phyloP scores from a whole-genome alignment of 2,797 vertebrate genomes.

The Simalia tracyae region DNA sequence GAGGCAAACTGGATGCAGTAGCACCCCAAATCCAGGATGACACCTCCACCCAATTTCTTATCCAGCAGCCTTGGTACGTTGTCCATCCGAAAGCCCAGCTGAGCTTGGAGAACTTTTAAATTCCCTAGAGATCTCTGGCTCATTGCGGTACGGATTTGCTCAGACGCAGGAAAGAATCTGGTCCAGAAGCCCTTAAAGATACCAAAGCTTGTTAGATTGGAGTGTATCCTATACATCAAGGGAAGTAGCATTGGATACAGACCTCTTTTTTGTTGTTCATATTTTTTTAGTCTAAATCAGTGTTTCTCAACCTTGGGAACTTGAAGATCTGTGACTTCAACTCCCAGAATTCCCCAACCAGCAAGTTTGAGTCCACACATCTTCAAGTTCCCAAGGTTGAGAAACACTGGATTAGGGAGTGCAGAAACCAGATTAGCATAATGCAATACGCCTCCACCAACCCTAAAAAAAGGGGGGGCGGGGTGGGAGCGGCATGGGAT shows the following conservation, averaged over 20 bases:
- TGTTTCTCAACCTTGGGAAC: no score
- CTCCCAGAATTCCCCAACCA: not conserved
- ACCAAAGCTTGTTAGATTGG: constrained; percentile 75
- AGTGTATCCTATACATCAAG: not conserved
- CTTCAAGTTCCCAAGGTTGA: no score
- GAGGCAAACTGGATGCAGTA: constrained; percentile 68
- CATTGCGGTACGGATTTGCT: constrained; percentile 75
- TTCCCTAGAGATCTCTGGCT: constrained; percentile 74
- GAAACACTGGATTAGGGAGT: not conserved
- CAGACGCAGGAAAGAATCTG: constrained; percentile 81
- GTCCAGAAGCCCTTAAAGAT: constrained; percentile 83
- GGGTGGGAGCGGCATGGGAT: not conserved
- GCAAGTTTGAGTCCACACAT: not conserved
- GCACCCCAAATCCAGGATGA: constrained; percentile 77
- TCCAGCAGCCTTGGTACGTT: constrained; percentile 62
- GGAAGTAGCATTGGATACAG: not conserved
- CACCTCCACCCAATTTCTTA: constrained; percentile 80
- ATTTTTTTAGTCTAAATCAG: not conserved
- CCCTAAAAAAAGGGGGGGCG: not conserved
- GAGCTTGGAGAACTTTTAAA: constrained; percentile 75
- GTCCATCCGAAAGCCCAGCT: constrained; percentile 66
- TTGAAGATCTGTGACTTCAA: not conserved
- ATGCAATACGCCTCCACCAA: not conserved
- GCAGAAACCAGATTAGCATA: not conserved
- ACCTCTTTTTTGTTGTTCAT: not conserved